These are phyloP conservation scores for Drosophila chauvacae DNA, from an alignment of 1,140 invertebrate species.

Conservation along the genomic window DNA sequence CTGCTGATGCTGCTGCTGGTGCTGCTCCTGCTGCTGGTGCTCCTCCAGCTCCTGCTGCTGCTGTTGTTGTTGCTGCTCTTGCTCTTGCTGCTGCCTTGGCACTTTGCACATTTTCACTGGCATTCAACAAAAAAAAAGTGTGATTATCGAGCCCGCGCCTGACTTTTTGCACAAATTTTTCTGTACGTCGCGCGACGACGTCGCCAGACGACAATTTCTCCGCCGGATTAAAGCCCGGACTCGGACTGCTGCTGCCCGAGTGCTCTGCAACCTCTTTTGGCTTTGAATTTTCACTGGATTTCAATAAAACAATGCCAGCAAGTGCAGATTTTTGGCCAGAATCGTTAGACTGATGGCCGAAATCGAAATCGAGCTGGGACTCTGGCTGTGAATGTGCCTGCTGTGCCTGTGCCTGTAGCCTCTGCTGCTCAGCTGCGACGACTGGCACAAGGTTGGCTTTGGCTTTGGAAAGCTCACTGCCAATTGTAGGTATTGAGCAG, in stretches of 20 bases:
- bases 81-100: conserved; percentile 15
- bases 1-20: background rate
- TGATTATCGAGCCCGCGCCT: conserved; percentile 26
- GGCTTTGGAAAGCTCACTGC: conserved; percentile 73
- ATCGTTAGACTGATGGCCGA: background rate
- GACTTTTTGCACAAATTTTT: conserved; percentile 73
- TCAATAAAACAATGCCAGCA: too few relatives aligned
- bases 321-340: background rate
- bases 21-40: background rate
- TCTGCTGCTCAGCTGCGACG: conserved; percentile 78
- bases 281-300: background rate
- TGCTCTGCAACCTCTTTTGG: background rate
- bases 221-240: background rate
- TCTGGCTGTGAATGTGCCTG: background rate
- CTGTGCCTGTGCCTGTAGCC: conserved; percentile 41
- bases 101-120: conserved; percentile 72
- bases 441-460: conserved; percentile 70
- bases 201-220: conserved; percentile 17
- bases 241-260: too few relatives aligned
- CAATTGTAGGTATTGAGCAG: conserved; percentile 77
- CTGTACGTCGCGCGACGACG: conserved; percentile 67
- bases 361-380: background rate
- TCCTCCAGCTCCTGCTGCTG: background rate
- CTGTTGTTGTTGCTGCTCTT: background rate
- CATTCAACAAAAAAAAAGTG: conserved; percentile 45